These are phyloP conservation scores for Mesorhabditis sp. DNA, from an alignment of 2,888 invertebrate genomes.

Conservation along the genomic window DNA sequence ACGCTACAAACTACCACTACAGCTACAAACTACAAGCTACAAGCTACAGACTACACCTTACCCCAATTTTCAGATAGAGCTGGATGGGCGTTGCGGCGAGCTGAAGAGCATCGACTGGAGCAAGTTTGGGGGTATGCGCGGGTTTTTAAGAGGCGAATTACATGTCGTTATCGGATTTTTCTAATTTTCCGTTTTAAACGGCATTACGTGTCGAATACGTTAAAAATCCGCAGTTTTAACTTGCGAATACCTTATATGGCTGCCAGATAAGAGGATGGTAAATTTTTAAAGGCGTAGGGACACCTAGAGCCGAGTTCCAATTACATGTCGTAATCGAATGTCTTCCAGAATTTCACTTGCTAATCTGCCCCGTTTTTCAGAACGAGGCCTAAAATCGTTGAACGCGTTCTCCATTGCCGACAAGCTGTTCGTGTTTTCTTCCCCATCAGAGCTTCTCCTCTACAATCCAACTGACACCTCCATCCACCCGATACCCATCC, in stretches of 20 bases:
- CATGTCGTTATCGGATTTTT: not conserved
- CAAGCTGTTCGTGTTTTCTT: slow-evolving; percentile 54
- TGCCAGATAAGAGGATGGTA: too few relatives aligned
- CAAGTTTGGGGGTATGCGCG: slow-evolving; percentile 42
- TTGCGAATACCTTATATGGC: not conserved
- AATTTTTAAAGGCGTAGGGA: too few relatives aligned
- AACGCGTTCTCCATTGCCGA: slow-evolving; percentile 54
- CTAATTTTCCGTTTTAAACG: not conserved
- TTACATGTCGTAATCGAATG: not conserved
- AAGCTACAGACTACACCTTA: not conserved
- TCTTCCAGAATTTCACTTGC: too few relatives aligned
- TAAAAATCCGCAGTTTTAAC: not conserved
- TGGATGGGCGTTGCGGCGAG: slow-evolving; percentile 32
- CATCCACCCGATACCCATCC: slow-evolving; percentile 44
- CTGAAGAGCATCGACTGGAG: slow-evolving; percentile 53
- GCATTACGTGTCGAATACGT: not conserved
- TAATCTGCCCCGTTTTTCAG: slow-evolving; percentile 15
- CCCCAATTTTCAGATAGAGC: slow-evolving; percentile 14
- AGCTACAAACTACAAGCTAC: too few relatives aligned
- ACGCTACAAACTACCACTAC: slow-evolving; percentile 14
- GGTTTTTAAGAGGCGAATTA: not conserved
- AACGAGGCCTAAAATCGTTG: slow-evolving; percentile 52
- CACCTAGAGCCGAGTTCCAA: too few relatives aligned
- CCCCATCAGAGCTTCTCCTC: slow-evolving; percentile 48
- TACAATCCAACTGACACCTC: slow-evolving; percentile 37